Conservation (phyloP, 2,113 vertebrate genomes). For the Nesospiza acunhae region DNA sequence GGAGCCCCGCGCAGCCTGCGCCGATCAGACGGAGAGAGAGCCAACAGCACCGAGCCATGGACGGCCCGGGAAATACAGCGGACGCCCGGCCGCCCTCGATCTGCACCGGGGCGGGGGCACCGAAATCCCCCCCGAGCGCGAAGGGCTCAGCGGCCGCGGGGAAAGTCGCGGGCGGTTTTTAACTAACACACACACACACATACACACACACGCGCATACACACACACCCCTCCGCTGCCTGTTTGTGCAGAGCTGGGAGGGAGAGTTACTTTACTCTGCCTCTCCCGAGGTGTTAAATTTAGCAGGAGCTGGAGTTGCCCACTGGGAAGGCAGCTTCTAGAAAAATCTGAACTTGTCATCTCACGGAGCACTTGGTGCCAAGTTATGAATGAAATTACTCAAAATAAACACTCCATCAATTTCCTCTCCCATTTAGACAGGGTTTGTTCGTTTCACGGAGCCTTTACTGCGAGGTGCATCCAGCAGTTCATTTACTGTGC, state of each 20-base stretch:
- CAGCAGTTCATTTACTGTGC: rapidly evolving
- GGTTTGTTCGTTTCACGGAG: rapidly evolving
- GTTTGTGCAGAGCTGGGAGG: background rate
- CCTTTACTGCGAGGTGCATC: background rate
- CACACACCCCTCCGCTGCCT: background rate
- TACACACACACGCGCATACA: background rate
- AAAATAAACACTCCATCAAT: background rate
- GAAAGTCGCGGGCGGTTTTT: background rate
- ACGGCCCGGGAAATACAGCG: constrained; percentile 85
- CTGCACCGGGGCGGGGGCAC: background rate
- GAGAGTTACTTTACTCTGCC: background rate
- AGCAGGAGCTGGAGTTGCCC: background rate
- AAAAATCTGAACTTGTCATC: constrained; percentile 22
- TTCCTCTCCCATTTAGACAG: background rate
- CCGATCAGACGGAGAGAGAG: constrained; percentile 86
- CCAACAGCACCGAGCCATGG: constrained; percentile 97
- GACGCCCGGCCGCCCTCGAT: constrained; percentile 21
- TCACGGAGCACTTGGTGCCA: background rate
- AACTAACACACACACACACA: background rate
- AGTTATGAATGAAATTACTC: background rate
- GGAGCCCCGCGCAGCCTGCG: constrained; percentile 99
- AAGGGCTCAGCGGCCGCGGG: background rate
- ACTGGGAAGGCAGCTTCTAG: constrained; percentile 12
- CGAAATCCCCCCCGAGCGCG: background rate
- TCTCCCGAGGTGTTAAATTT: background rate